These are phyloP conservation scores for Amphiura filiformis DNA, from an alignment of 35 echinoderm and acorn worm species.

Conservation along the genomic window DNA sequence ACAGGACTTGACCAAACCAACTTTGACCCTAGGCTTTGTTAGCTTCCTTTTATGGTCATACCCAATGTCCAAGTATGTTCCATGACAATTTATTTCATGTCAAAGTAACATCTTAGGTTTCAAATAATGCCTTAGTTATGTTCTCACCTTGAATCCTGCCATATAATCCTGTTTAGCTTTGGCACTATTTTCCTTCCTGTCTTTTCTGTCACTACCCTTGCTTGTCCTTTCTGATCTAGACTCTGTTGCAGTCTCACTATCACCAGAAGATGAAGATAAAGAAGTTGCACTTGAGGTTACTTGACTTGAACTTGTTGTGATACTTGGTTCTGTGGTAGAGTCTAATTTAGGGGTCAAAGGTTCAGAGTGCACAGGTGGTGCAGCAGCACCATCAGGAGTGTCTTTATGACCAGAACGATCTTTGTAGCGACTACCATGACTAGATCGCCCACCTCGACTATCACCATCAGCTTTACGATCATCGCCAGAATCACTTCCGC, in stretches of 20 bases:
- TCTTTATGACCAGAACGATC: slow-evolving; percentile 20
- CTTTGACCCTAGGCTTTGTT: too few relatives aligned
- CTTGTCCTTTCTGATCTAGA: neutral
- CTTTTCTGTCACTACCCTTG: neutral
- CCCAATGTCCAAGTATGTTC: too few relatives aligned
- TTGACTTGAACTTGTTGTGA: too few relatives aligned
- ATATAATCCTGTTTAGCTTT: slow-evolving; percentile 13
- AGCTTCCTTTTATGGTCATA: too few relatives aligned
- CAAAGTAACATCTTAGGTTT: neutral
- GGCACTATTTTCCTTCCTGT: neutral
- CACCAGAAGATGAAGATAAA: neutral
- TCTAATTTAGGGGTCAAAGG: neutral
- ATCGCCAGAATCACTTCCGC: neutral
- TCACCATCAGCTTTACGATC: slow-evolving; percentile 42
- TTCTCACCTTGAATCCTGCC: slow-evolving; percentile 22
- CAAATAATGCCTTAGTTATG: neutral
- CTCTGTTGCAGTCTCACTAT: neutral
- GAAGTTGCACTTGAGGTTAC: too few relatives aligned
- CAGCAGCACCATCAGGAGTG: neutral
- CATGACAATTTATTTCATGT: too few relatives aligned
- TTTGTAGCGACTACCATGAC: neutral
- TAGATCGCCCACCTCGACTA: slow-evolving; percentile 17
- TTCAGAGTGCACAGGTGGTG: neutral
- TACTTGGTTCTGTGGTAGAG: too few relatives aligned
- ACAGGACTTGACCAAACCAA: too few relatives aligned